Percentiles rank a stretch among this genome's conserved stretches.
These are phyloP conservation scores for Cygnus atratus DNA, from an alignment of 2,113 vertebrate genomes.

Conservation along the genomic window DNA sequence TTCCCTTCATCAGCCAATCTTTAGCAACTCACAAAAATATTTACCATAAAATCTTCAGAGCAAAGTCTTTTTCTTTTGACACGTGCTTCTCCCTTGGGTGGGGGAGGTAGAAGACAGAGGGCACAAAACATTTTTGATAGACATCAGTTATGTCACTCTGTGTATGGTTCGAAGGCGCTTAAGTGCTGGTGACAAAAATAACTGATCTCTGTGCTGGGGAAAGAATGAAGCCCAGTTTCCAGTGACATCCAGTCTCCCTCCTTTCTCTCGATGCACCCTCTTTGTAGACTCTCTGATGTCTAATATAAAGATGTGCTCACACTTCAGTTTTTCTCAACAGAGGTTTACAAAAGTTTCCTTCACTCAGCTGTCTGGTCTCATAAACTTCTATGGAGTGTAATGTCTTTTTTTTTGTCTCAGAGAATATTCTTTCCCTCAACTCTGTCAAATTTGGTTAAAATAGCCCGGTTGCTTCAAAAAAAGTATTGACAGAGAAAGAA, in stretches of 20 bases:
- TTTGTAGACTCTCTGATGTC: neutral
- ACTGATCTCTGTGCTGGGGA: neutral
- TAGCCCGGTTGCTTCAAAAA: neutral
- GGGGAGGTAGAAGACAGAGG: neutral
- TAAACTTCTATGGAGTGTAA: neutral
- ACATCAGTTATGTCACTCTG: neutral
- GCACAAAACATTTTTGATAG: neutral
- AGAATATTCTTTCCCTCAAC: slow-evolving; percentile 24
- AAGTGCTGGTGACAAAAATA: neutral
- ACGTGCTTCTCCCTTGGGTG: neutral
- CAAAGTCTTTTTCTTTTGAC: neutral
- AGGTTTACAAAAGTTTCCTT: slow-evolving; percentile 18
- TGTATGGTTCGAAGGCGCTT: neutral
- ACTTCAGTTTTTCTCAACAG: slow-evolving; percentile 27
- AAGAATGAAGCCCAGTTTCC: neutral
- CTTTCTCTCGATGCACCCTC: neutral
- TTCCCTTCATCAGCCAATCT: neutral
- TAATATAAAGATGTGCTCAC: neutral
- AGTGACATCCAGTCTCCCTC: neutral
- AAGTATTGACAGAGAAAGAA: neutral
- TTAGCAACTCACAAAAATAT: neutral
- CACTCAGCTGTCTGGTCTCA: slow-evolving; percentile 24
- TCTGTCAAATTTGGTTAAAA: slow-evolving; percentile 54
- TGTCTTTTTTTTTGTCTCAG: slow-evolving; percentile 15
- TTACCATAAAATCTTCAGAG: neutral